Evolutionary conservation across 2,888 invertebrate species (phyloP).

Genomic region (Rhamphomyia laevipes): DNA sequence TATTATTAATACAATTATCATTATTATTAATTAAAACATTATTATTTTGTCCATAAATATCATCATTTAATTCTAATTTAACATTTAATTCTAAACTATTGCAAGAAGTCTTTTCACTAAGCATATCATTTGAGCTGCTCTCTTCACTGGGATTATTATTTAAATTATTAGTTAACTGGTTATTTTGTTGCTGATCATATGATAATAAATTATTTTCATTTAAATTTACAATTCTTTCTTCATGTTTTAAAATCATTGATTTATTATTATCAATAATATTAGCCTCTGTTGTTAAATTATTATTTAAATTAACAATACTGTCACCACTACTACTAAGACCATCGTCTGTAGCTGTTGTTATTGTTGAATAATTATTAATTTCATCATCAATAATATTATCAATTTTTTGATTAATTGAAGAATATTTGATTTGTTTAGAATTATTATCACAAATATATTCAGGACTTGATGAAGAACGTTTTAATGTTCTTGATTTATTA

Average conservation of each 20-base stretch:
- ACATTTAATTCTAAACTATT: conserved; percentile 10
- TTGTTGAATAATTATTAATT: too few species aligned
- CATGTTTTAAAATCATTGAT: too few species aligned
- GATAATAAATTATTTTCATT: too few species aligned
- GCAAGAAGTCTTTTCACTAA: conserved; percentile 11
- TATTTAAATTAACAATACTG: neutral
- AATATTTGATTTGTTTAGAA: neutral
- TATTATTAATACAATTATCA: too few species aligned
- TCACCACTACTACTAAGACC: neutral
- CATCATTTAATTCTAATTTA: conserved; percentile 11
- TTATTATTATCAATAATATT: neutral
- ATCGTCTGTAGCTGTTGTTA: neutral
- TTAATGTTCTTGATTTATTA: conserved; percentile 3
- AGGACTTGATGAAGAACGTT: conserved; percentile 13
- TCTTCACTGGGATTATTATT: neutral
- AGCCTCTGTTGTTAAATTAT: neutral
- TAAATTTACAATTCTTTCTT: too few species aligned
- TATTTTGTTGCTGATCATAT: too few species aligned
- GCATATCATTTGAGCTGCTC: conserved; percentile 2
- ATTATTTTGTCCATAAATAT: conserved; percentile 7
- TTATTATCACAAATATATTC: conserved; percentile 5
- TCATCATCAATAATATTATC: too few species aligned
- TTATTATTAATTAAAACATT: neutral
- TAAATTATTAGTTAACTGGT: too few species aligned
- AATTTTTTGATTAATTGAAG: neutral